These are phyloP conservation scores for Arctocebus calabarensis DNA, from an alignment of 2,797 vertebrate genomes.

Conservation along the genomic window DNA sequence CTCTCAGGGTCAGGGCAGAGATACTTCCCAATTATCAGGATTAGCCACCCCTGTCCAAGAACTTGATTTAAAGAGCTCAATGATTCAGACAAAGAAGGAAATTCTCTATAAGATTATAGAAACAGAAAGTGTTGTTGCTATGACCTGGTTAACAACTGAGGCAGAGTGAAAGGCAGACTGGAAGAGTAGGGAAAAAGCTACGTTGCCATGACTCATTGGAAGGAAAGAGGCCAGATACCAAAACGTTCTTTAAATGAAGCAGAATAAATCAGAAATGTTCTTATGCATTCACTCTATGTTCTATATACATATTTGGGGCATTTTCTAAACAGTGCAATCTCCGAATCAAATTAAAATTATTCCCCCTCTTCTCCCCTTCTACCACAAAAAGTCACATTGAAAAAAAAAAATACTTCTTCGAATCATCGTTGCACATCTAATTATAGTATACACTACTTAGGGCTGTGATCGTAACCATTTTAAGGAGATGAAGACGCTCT, in stretches of 20 bases:
- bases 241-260: slow-evolving; percentile 47
- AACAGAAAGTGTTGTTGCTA: slow-evolving; percentile 53
- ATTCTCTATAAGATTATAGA: slow-evolving; percentile 42
- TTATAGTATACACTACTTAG: slow-evolving; percentile 57
- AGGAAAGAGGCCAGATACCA: neutral
- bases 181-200: neutral
- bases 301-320: neutral
- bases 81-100: slow-evolving; percentile 69
- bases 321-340: slow-evolving; percentile 69
- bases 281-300: neutral
- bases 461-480: slow-evolving; percentile 61
- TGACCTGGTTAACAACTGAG: slow-evolving; percentile 68
- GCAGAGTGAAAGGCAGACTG: slow-evolving; percentile 48
- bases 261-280: slow-evolving; percentile 26
- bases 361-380: neutral
- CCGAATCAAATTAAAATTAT: slow-evolving; percentile 56
- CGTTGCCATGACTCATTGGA: neutral
- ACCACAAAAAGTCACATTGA: neutral
- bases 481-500: slow-evolving; percentile 76
- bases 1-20: slow-evolving; percentile 51
- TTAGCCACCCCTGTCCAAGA: slow-evolving; percentile 70
- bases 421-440: slow-evolving; percentile 49
- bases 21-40: slow-evolving; percentile 59
- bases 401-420: slow-evolving; percentile 19
- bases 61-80: slow-evolving; percentile 35